Base-by-base conservation (phyloP, 2,888 invertebrate genomes). In the Buathra laborator region DNA sequence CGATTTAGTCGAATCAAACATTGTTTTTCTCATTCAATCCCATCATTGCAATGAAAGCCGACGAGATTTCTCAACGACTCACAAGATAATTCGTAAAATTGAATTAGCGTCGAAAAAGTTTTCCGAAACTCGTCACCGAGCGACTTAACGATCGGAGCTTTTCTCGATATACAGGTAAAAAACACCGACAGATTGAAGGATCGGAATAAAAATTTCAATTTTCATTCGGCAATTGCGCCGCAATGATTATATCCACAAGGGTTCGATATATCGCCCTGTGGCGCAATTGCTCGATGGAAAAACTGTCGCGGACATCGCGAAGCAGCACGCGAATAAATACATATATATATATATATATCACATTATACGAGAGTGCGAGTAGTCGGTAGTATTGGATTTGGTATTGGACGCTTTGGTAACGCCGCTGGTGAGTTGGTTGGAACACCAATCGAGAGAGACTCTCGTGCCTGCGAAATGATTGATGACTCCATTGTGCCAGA, bases 401-500 rank as follows among this genome's bases (percentile, higher is more conserved):
- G 51, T 64, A 81, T 74, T 75, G 81, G 64, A 76, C 70, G 75
- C 64, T 71, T 53, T 76, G 81, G 81, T 70, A 82, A 82, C 56
- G 48, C 72, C 66, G 48, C 78, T 53, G 78, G 44, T 62, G 81
- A 82, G 81, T 82, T 77, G 81, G 71, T 71, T 19, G 81, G 64
- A 82, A 77, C 76, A 71, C 81, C 81, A 59, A 71, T 46, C 64
- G 84, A 75, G 67, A 68, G 76, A 76, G 64, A 75, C 91, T 92
- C 91, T 91, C 91, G 72, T 64, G 81, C 77, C 77, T 90, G 90
- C 90, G 88, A 92, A 92, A 93, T 94, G 94, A 94, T 94, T 91
- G 94, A 94, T 94, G 93, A 93, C 93, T 93, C 93, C 90, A 94
- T 94, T 94, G 94, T 94, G 90, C 89, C 86, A 81, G 82, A 79